Conservation (phyloP, 35 echinoderm and acorn worm genomes). For the Anneissia japonica region DNA sequence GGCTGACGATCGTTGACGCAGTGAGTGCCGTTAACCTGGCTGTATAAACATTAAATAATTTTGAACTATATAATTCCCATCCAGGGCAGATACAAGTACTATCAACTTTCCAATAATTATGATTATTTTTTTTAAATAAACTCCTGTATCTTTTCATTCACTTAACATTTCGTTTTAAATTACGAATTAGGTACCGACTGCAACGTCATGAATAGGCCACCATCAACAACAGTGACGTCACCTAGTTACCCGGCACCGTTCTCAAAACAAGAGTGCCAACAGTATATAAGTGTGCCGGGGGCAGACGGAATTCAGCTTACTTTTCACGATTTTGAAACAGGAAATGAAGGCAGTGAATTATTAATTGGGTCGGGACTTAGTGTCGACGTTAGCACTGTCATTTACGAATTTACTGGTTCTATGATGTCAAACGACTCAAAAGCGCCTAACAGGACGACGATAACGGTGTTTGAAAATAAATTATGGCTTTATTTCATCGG, state of each 20-base stretch:
- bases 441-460: not conserved
- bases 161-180: no score
- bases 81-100: no score
- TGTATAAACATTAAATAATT: no score
- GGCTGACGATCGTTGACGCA: no score
- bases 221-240: not conserved
- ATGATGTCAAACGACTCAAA: not conserved
- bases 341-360: not conserved
- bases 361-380: not conserved
- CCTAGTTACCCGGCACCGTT: not conserved
- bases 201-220: not conserved
- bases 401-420: not conserved
- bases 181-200: not conserved
- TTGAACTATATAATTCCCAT: no score
- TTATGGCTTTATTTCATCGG: not conserved
- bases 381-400: not conserved
- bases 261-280: not conserved
- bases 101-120: no score
- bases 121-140: no score
- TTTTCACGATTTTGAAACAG: not conserved
- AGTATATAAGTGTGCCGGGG: not conserved
- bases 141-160: no score
- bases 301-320: not conserved
- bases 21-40: no score
- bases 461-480: not conserved